These are phyloP conservation scores for Pristionchus entomophagus DNA, from an alignment of 2,888 invertebrate species.

Conservation along the genomic window DNA sequence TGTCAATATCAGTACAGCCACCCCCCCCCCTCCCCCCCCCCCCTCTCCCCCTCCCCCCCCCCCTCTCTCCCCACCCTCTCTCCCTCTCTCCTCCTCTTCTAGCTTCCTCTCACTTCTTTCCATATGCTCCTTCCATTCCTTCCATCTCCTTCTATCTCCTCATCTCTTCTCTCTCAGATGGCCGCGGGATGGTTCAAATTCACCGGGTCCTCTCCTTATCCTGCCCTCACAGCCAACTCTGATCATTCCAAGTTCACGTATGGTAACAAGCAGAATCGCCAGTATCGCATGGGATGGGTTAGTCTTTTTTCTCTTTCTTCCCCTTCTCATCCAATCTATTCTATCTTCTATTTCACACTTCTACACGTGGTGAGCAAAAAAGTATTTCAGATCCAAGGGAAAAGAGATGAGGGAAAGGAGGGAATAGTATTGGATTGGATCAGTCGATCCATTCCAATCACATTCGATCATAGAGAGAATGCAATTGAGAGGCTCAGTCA, in stretches of 20 bases:
- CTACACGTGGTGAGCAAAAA: background rate
- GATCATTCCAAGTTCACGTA: conserved; percentile 62
- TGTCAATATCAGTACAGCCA: background rate
- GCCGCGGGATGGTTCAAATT: conserved; percentile 67
- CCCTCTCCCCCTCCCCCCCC: background rate
- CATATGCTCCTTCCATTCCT: no score
- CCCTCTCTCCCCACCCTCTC: background rate
- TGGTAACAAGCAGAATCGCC: conserved; percentile 63
- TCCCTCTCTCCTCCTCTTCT: background rate
- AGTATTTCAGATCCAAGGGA: conserved; percentile 62
- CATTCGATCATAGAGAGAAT: conserved; percentile 47
- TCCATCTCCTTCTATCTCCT: background rate
- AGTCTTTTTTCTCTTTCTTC: background rate
- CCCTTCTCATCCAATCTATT: background rate
- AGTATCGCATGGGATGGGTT: conserved; percentile 64
- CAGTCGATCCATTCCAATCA: conserved; percentile 51
- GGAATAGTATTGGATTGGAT: conserved; percentile 59
- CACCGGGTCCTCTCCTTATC: conserved; percentile 65
- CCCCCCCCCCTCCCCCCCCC: background rate
- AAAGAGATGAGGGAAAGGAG: conserved; percentile 55
- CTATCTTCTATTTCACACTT: background rate
- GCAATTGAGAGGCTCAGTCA: conserved; percentile 55
- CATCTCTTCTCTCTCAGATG: conserved; percentile 50
- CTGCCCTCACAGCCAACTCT: conserved; percentile 58
- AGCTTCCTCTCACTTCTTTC: background rate